Base-by-base conservation (phyloP, 2,888 invertebrate genomes). In the Colostygia pectinataria region DNA sequence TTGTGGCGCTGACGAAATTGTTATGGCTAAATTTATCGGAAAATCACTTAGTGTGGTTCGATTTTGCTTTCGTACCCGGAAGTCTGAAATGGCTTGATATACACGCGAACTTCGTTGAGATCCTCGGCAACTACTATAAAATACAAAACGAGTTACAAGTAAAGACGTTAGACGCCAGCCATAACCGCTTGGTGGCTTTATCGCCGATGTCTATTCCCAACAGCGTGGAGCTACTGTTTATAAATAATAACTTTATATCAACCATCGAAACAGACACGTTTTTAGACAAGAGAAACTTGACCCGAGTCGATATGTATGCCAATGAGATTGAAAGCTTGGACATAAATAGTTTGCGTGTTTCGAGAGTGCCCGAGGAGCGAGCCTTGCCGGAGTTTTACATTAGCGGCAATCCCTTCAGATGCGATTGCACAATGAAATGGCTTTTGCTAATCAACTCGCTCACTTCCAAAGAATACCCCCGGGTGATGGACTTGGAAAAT, bases 361-460 rank as follows among this genome's bases (percentile, higher is more conserved):
- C 94, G 27, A 93, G 93, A 51, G 93, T 94, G 52, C 91, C 93
- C 6, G 91, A 92, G 39, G 93, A 93, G 66, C 93, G 94, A 63
- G 90, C 93, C 2, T 85, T 96, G 64, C 97, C 97, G 1, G 96
- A 97, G 83, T 96, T 98, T 84, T 97, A 96, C 82, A 92, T 98
- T 66, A 97, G 96, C 54, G 96, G 96, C 48, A 98, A 98, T 87
- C 98, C 98, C 18, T 97, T 98, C 83, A 94, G 95, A 67, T 98
- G 98, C 83, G 97, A 98, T 83, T 98, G 98, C 84, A 95, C 95
- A 58, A 97, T 98, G 97, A 97, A 97, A 81, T 98, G 98, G 98
- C 90, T 98, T 71, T 95, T 97, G 68, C 92, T 95, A 58, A 95
- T 97, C 80, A 97, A 97, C 86, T 95, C 95, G 73, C 93, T 95